A percentile compares a stretch with the other conserved stretches of the same genome.
phyloP scores from a whole-genome alignment of 2,888 invertebrate genomes.

The Xestia sexstrigata region DNA sequence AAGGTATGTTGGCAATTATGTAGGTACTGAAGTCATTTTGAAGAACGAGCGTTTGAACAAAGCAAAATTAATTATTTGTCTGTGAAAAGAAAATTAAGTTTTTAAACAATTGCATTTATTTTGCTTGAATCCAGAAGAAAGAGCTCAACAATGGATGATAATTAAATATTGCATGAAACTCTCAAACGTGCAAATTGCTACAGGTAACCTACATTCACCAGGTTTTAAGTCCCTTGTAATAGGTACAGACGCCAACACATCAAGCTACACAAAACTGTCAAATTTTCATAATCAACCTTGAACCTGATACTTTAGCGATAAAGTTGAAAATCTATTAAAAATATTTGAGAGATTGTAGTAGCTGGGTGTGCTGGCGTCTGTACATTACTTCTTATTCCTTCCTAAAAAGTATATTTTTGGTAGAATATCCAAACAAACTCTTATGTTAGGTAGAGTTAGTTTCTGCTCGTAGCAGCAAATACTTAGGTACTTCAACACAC shows the following conservation, averaged over 20 bases:
- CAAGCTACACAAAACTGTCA: too few relatives aligned
- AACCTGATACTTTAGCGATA: too few relatives aligned
- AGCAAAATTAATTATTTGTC: neutral
- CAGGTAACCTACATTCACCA: too few relatives aligned
- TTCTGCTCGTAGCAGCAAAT: conserved; percentile 38
- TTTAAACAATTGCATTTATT: neutral
- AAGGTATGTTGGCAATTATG: neutral
- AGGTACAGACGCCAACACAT: neutral
- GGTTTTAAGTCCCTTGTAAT: neutral
- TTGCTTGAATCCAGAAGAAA: neutral
- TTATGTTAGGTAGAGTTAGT: conserved; percentile 53
- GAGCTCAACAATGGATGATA: too few relatives aligned
- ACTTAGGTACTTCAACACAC: conserved; percentile 41
- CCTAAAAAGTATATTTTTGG: neutral
- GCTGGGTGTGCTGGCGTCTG: too few relatives aligned
- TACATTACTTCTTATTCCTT: neutral
- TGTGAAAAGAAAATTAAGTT: neutral
- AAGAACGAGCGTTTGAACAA: neutral
- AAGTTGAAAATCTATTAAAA: too few relatives aligned
- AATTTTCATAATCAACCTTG: too few relatives aligned
- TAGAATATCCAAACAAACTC: conserved; percentile 28
- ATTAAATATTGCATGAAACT: too few relatives aligned
- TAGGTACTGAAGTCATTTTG: neutral
- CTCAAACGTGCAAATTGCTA: too few relatives aligned
- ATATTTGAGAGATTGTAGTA: too few relatives aligned